Evolutionary conservation across 2,797 vertebrate genomes (phyloP).

Genomic region (Myripristis jacobus): DNA sequence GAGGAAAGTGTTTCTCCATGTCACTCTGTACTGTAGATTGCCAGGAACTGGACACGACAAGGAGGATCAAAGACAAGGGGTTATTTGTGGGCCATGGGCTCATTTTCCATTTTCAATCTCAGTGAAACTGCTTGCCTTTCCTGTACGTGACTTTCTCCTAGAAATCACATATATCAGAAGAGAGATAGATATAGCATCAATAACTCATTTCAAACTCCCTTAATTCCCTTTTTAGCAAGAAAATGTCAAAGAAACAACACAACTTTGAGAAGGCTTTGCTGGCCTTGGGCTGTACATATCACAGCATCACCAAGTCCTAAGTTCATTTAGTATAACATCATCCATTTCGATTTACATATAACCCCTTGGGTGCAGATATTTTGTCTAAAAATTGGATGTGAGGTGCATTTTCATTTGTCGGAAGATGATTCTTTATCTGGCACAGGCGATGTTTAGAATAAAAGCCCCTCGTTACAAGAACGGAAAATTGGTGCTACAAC

Average conservation of each 20-base stretch:
- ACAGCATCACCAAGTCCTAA: background rate
- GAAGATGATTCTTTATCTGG: conserved; percentile 18
- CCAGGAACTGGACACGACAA: conserved; percentile 20
- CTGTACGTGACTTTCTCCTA: conserved; percentile 20
- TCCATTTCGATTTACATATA: conserved; percentile 4
- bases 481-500: conserved; percentile 15
- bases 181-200: no score
- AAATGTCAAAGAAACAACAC: conserved; percentile 29
- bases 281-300: conserved; percentile 15
- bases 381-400: background rate
- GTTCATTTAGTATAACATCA: conserved; percentile 7
- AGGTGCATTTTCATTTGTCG: background rate
- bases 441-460: conserved; percentile 12
- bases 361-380: background rate
- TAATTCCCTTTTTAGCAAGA: conserved; percentile 6
- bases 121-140: conserved; percentile 30
- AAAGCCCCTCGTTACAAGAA: conserved; percentile 24
- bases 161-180: conserved; percentile 13
- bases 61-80: conserved; percentile 5
- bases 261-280: conserved; percentile 36
- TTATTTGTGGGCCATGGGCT: conserved; percentile 59
- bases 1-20: conserved; percentile 17
- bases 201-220: conserved; percentile 1
- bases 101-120: conserved; percentile 20
- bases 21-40: conserved; percentile 30